Percentiles rank a stretch among this genome's conserved stretches.
Conservation (phyloP, 2,113 vertebrate species). For the Coracopsis vasa region DNA sequence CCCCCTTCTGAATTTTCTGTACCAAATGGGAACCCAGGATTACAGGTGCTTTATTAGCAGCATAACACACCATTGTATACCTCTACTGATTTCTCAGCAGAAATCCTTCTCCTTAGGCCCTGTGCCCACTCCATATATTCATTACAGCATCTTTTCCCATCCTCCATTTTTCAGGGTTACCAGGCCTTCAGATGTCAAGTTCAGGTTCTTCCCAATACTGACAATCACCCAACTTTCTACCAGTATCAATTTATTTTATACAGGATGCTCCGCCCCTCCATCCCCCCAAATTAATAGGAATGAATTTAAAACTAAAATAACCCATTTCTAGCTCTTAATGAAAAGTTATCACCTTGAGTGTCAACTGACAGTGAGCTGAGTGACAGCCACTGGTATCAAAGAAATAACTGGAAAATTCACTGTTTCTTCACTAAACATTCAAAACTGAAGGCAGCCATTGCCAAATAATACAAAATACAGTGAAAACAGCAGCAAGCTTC, state of each 20-base stretch:
- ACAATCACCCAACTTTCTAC: background rate
- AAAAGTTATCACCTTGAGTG: background rate
- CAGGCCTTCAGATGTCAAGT: background rate
- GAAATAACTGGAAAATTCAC: background rate
- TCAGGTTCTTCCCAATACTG: background rate
- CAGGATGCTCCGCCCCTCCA: background rate
- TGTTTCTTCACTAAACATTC: background rate
- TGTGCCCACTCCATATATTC: background rate
- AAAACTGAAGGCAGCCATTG: background rate
- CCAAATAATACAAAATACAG: background rate
- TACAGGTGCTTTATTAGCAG: background rate
- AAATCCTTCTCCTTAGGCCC: background rate
- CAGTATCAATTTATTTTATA: background rate
- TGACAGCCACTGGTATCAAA: background rate
- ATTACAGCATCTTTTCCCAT: background rate
- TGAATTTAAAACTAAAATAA: background rate
- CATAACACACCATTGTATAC: fast-evolving
- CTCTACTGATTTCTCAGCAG: background rate
- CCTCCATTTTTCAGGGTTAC: background rate
- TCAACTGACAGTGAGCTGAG: background rate
- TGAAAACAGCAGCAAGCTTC: background rate
- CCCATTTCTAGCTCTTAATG: background rate
- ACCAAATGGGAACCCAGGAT: background rate
- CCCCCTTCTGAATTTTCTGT: background rate
- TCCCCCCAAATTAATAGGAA: background rate